Evolutionary conservation across 2,113 vertebrate genomes (phyloP).

Genomic region (Dasypus novemcinctus): DNA sequence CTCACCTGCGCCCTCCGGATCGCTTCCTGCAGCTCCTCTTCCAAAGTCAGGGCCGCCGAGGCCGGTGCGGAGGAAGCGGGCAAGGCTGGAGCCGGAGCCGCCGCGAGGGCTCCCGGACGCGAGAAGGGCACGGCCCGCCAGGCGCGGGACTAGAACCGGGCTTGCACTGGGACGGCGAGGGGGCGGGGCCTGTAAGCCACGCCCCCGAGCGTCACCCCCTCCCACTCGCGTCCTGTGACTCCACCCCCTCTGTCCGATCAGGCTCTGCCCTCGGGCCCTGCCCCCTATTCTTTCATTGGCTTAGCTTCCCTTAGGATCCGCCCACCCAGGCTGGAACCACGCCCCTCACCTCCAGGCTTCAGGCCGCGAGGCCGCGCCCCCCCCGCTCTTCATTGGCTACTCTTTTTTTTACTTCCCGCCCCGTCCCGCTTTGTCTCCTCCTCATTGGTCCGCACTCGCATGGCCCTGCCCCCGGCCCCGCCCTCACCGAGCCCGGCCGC

Average conservation of each 20-base stretch:
- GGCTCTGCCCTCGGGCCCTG: accelerated
- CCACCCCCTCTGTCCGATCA: accelerated
- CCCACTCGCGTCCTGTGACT: accelerated
- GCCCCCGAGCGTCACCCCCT: neutral
- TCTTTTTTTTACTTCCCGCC: neutral
- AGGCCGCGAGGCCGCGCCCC: neutral
- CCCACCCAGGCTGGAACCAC: neutral
- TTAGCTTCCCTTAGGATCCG: neutral
- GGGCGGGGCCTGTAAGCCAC: neutral
- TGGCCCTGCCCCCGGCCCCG: conserved; percentile 82
- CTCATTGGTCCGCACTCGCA: conserved; percentile 84
- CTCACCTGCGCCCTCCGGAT: conserved; percentile 91
- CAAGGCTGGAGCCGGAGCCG: neutral
- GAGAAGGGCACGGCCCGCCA: neutral
- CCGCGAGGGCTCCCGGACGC: neutral
- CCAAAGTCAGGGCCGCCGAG: conserved; percentile 84
- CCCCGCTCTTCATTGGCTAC: neutral
- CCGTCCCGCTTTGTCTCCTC: conserved; percentile 75
- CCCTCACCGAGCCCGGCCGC: conserved; percentile 74
- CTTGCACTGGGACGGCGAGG: conserved; percentile 29
- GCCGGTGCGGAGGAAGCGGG: conserved; percentile 64
- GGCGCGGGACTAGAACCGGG: accelerated
- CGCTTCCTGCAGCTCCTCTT: conserved; percentile 93
- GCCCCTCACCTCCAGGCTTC: neutral
- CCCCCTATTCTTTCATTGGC: neutral